Evolutionary conservation across 2,113 vertebrate species (phyloP).

Genomic region (Campylorhamphus procurvoides): DNA sequence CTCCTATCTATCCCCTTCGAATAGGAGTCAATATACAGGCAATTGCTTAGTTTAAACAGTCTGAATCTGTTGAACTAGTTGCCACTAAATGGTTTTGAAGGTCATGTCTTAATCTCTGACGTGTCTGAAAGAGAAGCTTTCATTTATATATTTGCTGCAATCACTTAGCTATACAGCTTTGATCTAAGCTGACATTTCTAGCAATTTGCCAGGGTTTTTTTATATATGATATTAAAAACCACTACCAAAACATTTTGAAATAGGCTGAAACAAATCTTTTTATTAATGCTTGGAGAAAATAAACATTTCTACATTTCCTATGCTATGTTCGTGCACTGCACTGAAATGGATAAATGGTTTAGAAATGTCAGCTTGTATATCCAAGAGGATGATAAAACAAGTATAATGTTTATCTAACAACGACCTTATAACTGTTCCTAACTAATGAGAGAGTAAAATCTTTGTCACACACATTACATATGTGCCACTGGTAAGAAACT

Average conservation of each 20-base stretch:
- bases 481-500: not conserved
- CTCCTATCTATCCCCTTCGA: not conserved
- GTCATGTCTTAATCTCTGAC: not conserved
- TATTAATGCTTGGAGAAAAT: not conserved
- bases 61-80: not conserved
- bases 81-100: not conserved
- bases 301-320: not conserved
- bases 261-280: not conserved
- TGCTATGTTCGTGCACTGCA: not conserved
- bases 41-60: not conserved
- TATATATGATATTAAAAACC: not conserved
- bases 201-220: not conserved
- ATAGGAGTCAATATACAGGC: not conserved
- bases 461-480: not conserved
- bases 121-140: not conserved
- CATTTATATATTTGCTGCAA: constrained; percentile 8
- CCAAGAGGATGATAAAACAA: not conserved
- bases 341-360: constrained; percentile 3
- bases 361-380: not conserved
- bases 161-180: not conserved
- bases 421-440: not conserved
- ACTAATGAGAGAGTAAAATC: not conserved
- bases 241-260: constrained; percentile 6
- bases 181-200: not conserved
- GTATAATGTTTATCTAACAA: constrained; percentile 16